phyloP scores from a whole-genome alignment of 2,113 vertebrate genomes.

The Nibea coibor region DNA sequence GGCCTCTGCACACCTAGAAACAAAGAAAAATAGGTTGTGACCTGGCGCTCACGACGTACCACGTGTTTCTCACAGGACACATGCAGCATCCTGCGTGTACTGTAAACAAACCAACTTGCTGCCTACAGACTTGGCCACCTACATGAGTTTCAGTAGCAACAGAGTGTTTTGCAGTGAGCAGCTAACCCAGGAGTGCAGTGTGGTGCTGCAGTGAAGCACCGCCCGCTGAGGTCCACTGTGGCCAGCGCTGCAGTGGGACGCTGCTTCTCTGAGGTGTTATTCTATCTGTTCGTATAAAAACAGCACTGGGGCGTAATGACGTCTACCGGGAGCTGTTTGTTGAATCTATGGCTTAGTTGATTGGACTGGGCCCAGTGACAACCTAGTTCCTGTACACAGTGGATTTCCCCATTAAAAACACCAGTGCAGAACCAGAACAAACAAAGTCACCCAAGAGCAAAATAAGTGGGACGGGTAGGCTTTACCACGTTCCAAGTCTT shows the following conservation, averaged over 20 bases:
- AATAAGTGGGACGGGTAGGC: constrained; percentile 44
- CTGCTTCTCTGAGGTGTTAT: constrained; percentile 68
- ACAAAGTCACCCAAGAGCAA: constrained; percentile 65
- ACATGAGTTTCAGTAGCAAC: constrained; percentile 34
- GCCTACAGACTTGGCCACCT: constrained; percentile 33
- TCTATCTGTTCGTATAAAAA: constrained; percentile 72
- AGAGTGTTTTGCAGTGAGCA: constrained; percentile 51
- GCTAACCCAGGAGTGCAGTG: constrained; percentile 41
- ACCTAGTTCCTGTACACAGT: constrained; percentile 77
- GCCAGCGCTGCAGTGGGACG: constrained; percentile 69
- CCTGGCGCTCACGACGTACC: neutral
- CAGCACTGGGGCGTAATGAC: constrained; percentile 78
- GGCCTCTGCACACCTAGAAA: constrained; percentile 93
- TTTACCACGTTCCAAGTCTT: constrained; percentile 37
- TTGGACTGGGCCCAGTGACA: constrained; percentile 73
- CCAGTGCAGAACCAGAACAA: constrained; percentile 73
- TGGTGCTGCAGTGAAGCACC: constrained; percentile 8
- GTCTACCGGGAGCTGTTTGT: constrained; percentile 75
- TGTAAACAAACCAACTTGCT: constrained; percentile 32
- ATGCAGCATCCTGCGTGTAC: constrained; percentile 22
- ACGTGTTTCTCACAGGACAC: constrained; percentile 25
- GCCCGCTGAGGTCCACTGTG: constrained; percentile 63
- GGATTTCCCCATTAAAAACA: constrained; percentile 77
- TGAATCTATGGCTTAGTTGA: constrained; percentile 74
- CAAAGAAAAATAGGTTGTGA: constrained; percentile 28